phyloP scores from a whole-genome alignment of 2,888 invertebrate genomes.

The Epirrhoe tristata region DNA sequence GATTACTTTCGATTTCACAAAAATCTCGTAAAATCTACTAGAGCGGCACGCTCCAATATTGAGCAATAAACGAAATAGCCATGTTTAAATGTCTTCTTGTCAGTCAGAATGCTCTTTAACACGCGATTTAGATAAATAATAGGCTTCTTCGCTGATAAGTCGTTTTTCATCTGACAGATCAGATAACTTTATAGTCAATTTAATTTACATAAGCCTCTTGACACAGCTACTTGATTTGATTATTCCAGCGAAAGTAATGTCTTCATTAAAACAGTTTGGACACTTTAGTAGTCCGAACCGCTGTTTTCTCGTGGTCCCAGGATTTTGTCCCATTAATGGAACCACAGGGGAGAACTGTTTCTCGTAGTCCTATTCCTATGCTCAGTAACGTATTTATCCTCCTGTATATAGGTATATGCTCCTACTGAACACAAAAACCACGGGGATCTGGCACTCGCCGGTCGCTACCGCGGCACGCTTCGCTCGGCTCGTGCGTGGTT shows the following conservation, averaged over 20 bases:
- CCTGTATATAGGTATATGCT: no score
- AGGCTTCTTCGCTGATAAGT: slow-evolving; percentile 23
- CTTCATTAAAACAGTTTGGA: background rate
- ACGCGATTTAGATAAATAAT: slow-evolving; percentile 30
- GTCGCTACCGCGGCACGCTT: no score
- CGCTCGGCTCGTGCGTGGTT: no score
- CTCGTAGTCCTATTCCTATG: no score
- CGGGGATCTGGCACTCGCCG: no score
- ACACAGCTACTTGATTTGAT: slow-evolving; percentile 6
- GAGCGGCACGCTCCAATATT: slow-evolving; percentile 21
- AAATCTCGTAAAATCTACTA: slow-evolving; percentile 28
- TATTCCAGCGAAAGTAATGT: slow-evolving; percentile 1
- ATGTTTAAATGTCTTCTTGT: slow-evolving; percentile 27
- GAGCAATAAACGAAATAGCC: slow-evolving; percentile 31
- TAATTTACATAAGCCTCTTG: slow-evolving; percentile 29
- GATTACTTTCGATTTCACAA: slow-evolving; percentile 36
- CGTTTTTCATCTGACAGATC: slow-evolving; percentile 2
- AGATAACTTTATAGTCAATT: slow-evolving; percentile 31
- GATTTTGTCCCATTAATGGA: no score
- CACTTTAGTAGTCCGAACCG: no score
- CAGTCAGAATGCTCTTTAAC: slow-evolving; percentile 21
- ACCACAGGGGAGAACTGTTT: no score
- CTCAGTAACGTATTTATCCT: no score
- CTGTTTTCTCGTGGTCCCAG: no score
- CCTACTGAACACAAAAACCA: no score